Evolutionary conservation across 2,113 vertebrate genomes (phyloP).

Genomic region (Nothoprocta pentlandii): DNA sequence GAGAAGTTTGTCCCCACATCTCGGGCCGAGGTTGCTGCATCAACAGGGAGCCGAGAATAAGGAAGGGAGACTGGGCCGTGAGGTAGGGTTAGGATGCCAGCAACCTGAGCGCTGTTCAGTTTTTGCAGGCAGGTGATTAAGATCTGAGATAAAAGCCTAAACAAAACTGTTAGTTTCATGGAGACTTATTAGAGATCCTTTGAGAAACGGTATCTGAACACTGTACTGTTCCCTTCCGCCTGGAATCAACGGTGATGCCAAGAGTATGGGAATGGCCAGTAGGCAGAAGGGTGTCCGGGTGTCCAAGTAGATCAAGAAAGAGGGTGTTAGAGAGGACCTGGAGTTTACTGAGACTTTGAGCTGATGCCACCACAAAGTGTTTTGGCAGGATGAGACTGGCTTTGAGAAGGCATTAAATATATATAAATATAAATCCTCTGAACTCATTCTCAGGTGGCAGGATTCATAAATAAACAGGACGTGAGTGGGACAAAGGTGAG

Average conservation of each 20-base stretch:
- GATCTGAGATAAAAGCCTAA: not conserved
- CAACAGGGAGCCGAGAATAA: not conserved
- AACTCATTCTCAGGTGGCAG: not conserved
- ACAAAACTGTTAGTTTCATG: not conserved
- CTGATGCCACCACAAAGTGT: not conserved
- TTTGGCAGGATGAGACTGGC: not conserved
- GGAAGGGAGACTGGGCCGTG: not conserved
- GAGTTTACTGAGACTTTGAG: not conserved
- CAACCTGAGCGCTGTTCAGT: not conserved
- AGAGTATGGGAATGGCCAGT: not conserved
- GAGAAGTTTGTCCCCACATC: not conserved
- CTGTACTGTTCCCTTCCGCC: not conserved
- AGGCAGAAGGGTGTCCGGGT: not conserved
- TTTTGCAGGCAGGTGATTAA: not conserved
- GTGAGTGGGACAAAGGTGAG: not conserved
- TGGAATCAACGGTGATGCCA: fast-evolving
- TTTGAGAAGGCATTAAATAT: not conserved
- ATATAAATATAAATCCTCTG: not conserved
- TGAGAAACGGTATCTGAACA: not conserved
- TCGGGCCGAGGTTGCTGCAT: not conserved
- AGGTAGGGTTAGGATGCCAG: conserved; percentile 1
- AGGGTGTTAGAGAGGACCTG: not conserved
- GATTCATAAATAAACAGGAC: not conserved
- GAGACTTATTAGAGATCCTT: not conserved
- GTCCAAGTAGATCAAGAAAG: not conserved